A percentile compares a stretch with the other conserved stretches of the same genome.
These are phyloP conservation scores for Aegithalos caudatus DNA, from an alignment of 2,113 vertebrate genomes.

Conservation along the genomic window DNA sequence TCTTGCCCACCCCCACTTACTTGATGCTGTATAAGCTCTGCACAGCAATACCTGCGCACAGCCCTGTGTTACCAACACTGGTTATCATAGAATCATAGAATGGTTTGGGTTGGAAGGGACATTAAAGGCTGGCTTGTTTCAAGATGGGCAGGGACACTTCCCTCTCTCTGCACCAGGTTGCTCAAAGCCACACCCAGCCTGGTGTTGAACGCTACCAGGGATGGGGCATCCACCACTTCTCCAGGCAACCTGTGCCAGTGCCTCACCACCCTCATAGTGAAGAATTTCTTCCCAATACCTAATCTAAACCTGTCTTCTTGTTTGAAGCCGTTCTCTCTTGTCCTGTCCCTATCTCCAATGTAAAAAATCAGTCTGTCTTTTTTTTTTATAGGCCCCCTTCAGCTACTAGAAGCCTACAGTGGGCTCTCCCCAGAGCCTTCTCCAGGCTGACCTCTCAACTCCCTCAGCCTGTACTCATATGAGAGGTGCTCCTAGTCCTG, in stretches of 20 bases:
- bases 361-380: neutral
- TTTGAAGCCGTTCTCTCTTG: neutral
- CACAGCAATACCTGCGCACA: neutral
- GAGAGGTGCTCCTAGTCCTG: neutral
- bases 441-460: neutral
- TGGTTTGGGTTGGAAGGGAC: neutral
- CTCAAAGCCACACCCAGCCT: neutral
- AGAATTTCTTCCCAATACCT: neutral
- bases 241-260: neutral
- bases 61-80: neutral
- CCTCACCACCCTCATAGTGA: neutral
- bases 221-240: too few relatives aligned
- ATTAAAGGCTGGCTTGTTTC: neutral
- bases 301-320: neutral
- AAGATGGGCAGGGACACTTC: neutral
- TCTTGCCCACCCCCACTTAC: accelerated
- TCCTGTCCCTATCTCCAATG: neutral
- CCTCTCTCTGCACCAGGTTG: too few relatives aligned
- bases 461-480: accelerated
- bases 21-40: neutral
- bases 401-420: neutral
- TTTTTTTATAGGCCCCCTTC: neutral
- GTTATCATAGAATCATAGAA: neutral
- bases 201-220: too few relatives aligned
- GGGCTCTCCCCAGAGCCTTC: neutral